These are phyloP conservation scores for Germaria angustata DNA, from an alignment of 2,888 invertebrate genomes.

Conservation along the genomic window DNA sequence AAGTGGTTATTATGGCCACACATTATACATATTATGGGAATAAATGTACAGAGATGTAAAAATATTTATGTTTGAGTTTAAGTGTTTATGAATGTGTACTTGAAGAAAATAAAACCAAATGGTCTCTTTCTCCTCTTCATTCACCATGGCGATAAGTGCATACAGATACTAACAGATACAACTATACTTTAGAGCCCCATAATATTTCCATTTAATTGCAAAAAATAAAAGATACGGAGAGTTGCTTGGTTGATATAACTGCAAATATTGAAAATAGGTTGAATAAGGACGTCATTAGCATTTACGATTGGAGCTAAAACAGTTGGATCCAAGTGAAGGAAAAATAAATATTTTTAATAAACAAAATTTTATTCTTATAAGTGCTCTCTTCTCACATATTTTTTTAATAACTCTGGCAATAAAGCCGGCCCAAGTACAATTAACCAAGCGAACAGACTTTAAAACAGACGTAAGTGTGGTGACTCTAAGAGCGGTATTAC, in stretches of 20 bases:
- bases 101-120: constrained; percentile 25
- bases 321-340: too few relatives aligned
- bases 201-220: neutral
- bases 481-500: too few relatives aligned
- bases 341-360: too few relatives aligned
- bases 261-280: neutral
- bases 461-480: too few relatives aligned
- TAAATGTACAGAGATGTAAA: constrained; percentile 7
- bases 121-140: constrained; percentile 69
- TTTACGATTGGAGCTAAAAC: too few relatives aligned
- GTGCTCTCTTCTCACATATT: too few relatives aligned
- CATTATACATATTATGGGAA: constrained; percentile 53
- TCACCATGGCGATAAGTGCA: constrained; percentile 45
- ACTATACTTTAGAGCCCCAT: neutral
- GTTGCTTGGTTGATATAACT: constrained; percentile 2
- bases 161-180: neutral
- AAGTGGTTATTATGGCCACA: constrained; percentile 75
- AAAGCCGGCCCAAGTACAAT: too few relatives aligned
- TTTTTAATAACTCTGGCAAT: too few relatives aligned
- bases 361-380: too few relatives aligned
- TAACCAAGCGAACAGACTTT: too few relatives aligned
- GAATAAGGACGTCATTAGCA: constrained; percentile 19
- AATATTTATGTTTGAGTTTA: neutral
- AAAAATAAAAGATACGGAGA: constrained; percentile 14
- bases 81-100: neutral